These are phyloP conservation scores for Talpa occidentalis DNA, from an alignment of 2,113 vertebrate species.

Conservation along the genomic window DNA sequence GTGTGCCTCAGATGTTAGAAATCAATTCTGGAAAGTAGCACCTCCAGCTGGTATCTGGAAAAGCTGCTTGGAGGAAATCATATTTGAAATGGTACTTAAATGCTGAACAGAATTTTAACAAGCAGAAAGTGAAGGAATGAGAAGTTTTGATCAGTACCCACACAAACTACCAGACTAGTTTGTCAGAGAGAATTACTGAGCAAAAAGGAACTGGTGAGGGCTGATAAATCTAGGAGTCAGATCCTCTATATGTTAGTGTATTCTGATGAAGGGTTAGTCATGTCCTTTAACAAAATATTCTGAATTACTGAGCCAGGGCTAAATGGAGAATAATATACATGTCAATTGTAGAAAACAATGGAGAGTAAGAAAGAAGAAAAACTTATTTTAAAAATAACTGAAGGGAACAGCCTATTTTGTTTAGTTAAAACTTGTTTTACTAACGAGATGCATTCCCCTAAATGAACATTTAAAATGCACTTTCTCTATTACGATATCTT, in stretches of 20 bases:
- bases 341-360: not conserved
- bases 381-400: conserved; percentile 18
- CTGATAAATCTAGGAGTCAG: not conserved
- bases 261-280: not conserved
- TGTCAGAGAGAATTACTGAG: not conserved
- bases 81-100: conserved; percentile 20
- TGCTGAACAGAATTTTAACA: conserved; percentile 39
- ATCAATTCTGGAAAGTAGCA: not conserved
- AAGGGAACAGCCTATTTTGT: not conserved
- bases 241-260: not conserved
- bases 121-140: not conserved
- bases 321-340: not conserved
- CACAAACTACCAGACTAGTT: not conserved
- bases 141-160: not conserved
- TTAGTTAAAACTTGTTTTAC: not conserved
- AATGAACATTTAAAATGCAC: not conserved
- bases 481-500: not conserved
- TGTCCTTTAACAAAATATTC: not conserved
- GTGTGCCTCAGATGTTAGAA: not conserved
- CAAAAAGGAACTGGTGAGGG: not conserved
- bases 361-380: not conserved
- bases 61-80: not conserved
- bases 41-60: not conserved
- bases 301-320: not conserved
- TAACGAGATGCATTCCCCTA: not conserved